Conservation (phyloP, 2,113 vertebrate species). For the Sorex fumeus region DNA sequence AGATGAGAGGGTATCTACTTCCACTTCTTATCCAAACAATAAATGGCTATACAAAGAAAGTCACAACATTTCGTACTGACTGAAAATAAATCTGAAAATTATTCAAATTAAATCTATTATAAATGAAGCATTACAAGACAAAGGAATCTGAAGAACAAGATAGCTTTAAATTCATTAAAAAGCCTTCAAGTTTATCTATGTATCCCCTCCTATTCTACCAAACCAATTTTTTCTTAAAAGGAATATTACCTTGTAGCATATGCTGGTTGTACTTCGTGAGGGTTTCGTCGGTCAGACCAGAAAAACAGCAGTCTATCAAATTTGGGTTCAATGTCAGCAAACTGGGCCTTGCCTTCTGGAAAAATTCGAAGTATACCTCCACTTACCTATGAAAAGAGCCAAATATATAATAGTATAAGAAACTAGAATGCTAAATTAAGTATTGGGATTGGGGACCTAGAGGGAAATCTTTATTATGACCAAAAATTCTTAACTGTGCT, state of each 20-base stretch:
- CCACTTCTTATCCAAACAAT: neutral
- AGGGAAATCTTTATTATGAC: neutral
- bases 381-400: slow-evolving; percentile 91
- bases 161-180: neutral
- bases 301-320: slow-evolving; percentile 98
- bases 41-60: neutral
- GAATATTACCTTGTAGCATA: slow-evolving; percentile 94
- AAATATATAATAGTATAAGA: slow-evolving; percentile 15
- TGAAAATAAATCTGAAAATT: neutral
- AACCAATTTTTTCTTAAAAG: neutral
- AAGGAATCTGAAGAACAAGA: neutral
- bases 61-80: neutral
- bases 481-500: neutral
- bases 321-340: slow-evolving; percentile 98
- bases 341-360: slow-evolving; percentile 98
- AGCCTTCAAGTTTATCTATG: neutral
- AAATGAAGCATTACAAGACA: neutral
- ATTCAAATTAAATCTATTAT: neutral
- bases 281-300: slow-evolving; percentile 99
- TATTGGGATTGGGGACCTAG: neutral
- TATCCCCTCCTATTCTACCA: neutral
- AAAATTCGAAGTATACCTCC: slow-evolving; percentile 99
- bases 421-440: neutral
- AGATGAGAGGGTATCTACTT: neutral
- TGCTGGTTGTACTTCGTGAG: slow-evolving; percentile 98